These are phyloP conservation scores for Cisticola juncidis DNA, from an alignment of 2,113 vertebrate species.

Conservation along the genomic window DNA sequence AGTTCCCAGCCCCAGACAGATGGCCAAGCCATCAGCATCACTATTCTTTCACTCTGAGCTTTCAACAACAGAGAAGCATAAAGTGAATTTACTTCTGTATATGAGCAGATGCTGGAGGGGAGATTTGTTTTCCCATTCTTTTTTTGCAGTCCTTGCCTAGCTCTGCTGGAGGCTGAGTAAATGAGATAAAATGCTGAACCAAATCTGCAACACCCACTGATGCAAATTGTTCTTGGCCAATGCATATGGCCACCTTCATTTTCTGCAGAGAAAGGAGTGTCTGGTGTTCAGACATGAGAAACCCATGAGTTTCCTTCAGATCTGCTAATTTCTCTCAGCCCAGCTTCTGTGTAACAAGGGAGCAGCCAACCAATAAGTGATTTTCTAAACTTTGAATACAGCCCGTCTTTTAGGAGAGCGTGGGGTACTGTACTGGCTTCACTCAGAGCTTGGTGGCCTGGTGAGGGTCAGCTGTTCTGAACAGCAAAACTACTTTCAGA, in stretches of 20 bases:
- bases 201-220: slow-evolving; percentile 43
- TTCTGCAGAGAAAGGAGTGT: slow-evolving; percentile 17
- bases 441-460: background rate
- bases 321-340: background rate
- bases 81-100: slow-evolving; percentile 46
- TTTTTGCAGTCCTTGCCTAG: slow-evolving; percentile 10
- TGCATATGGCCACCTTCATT: slow-evolving; percentile 17
- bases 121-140: slow-evolving; percentile 40
- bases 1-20: slow-evolving; percentile 1
- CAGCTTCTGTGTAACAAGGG: background rate
- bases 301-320: background rate
- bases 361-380: background rate
- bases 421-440: background rate
- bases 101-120: slow-evolving; percentile 41
- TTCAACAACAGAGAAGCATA: background rate
- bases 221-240: slow-evolving; percentile 44
- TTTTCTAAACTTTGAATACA: background rate
- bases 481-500: background rate
- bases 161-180: slow-evolving; percentile 43
- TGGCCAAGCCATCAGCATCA: slow-evolving; percentile 13
- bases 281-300: background rate
- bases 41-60: slow-evolving; percentile 16
- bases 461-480: background rate
- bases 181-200: slow-evolving; percentile 53
- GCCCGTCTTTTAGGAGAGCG: background rate